Evolutionary conservation across 2,888 invertebrate species (phyloP).

Genomic region (Chaetogeoica ovagalla): DNA sequence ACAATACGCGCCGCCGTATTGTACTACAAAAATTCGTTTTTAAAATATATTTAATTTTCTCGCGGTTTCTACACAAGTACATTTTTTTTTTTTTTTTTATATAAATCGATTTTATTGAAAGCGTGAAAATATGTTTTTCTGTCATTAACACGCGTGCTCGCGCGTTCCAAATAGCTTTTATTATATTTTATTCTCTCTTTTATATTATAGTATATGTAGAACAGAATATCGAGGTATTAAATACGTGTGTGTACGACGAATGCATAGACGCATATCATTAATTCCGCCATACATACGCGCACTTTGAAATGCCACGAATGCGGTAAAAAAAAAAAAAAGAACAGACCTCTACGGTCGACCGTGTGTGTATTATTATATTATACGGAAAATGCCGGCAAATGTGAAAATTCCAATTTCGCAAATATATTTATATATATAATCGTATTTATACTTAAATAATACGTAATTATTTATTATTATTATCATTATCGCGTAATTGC

Average conservation of each 20-base stretch:
- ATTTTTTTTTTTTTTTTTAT: background rate
- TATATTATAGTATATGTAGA: background rate
- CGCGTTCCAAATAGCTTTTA: background rate
- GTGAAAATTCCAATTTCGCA: constrained; percentile 16
- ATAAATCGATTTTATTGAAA: constrained; percentile 17
- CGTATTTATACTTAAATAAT: too few relatives aligned
- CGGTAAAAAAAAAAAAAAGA: constrained; percentile 16
- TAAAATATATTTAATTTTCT: background rate
- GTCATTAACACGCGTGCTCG: constrained; percentile 32
- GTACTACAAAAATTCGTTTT: background rate
- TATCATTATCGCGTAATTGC: too few relatives aligned
- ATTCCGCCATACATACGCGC: constrained; percentile 7
- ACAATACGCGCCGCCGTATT: too few relatives aligned
- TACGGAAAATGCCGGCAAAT: constrained; percentile 26
- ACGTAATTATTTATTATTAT: too few relatives aligned
- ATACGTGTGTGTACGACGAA: background rate
- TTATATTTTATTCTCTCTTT: too few relatives aligned
- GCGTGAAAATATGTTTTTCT: constrained; percentile 29
- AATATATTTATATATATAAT: background rate
- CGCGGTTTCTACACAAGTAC: background rate
- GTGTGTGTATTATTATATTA: background rate
- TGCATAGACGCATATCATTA: constrained; percentile 25
- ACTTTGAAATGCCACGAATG: constrained; percentile 29
- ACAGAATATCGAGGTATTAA: constrained; percentile 8
- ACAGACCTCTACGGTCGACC: background rate